Evolutionary conservation across 2,888 invertebrate species (phyloP).

Genomic region (Drepanosiphum platanoidis): DNA sequence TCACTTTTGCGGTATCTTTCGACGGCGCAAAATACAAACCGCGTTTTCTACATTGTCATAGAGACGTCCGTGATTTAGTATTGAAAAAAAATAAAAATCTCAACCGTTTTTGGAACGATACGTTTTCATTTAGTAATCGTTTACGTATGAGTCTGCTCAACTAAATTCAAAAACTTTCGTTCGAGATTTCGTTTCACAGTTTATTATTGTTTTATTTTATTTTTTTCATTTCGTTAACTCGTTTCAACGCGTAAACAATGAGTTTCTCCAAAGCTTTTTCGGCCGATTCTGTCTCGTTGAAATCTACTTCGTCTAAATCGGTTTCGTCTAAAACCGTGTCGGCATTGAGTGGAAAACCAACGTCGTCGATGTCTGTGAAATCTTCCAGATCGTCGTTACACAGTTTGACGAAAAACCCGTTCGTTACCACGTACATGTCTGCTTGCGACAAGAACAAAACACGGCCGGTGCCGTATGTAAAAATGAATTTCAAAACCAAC

Average conservation of each 20-base stretch:
- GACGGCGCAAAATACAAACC: not conserved
- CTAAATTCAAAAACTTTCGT: too few species aligned
- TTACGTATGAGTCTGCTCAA: too few species aligned
- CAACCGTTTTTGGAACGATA: too few species aligned
- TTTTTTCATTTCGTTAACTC: too few species aligned
- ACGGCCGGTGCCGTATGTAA: not conserved
- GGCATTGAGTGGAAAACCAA: not conserved
- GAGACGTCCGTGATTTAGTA: not conserved
- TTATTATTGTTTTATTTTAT: too few species aligned
- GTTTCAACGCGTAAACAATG: too few species aligned
- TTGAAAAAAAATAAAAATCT: too few species aligned
- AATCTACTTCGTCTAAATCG: not conserved
- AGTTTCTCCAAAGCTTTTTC: too few species aligned
- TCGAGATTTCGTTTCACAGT: too few species aligned
- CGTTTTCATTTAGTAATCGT: too few species aligned
- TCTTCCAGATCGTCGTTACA: not conserved
- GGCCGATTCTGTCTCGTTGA: too few species aligned
- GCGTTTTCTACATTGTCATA: not conserved
- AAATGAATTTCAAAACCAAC: not conserved
- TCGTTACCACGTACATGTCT: not conserved
- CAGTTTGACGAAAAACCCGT: not conserved
- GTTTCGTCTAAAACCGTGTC: not conserved
- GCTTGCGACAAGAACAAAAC: conserved; percentile 5
- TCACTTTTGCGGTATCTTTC: not conserved
- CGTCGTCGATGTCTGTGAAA: not conserved